Percentiles rank a stretch among this genome's conserved stretches.
Conservation (phyloP, 1,140 invertebrate genomes). For the Aphelenchoides besseyi region DNA sequence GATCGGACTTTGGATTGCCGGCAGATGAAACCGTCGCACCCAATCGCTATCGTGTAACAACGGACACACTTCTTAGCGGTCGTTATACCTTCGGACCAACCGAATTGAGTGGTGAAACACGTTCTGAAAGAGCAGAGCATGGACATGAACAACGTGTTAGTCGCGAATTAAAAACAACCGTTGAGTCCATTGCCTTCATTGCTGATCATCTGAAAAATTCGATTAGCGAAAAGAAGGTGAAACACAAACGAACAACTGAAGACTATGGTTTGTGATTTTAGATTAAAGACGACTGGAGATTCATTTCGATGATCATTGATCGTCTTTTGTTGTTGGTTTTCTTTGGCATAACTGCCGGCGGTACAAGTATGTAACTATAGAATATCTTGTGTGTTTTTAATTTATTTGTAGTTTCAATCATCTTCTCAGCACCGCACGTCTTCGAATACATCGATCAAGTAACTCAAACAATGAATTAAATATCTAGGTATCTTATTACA, state of each 20-base stretch:
- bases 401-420: no score
- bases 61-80: neutral
- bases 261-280: conserved; percentile 64
- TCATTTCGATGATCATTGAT: conserved; percentile 98
- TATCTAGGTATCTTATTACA: neutral
- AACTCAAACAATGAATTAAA: conserved; percentile 77
- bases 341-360: conserved; percentile 89
- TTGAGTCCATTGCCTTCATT: conserved; percentile 66
- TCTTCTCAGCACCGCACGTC: conserved; percentile 98
- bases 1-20: neutral
- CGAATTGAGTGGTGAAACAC: conserved; percentile 67
- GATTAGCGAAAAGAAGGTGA: conserved; percentile 80
- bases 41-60: neutral
- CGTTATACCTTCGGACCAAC: conserved; percentile 4
- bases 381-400: no score
- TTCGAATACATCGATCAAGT: conserved; percentile 98
- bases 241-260: conserved; percentile 22
- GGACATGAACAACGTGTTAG: conserved; percentile 58
- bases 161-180: conserved; percentile 59
- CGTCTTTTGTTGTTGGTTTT: conserved; percentile 92
- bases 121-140: conserved; percentile 86
- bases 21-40: neutral
- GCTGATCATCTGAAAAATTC: conserved; percentile 64
- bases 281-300: conserved; percentile 99
- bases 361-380: no score